Base-by-base conservation (phyloP, 2,797 vertebrate genomes). In the Champsocephalus esox region DNA sequence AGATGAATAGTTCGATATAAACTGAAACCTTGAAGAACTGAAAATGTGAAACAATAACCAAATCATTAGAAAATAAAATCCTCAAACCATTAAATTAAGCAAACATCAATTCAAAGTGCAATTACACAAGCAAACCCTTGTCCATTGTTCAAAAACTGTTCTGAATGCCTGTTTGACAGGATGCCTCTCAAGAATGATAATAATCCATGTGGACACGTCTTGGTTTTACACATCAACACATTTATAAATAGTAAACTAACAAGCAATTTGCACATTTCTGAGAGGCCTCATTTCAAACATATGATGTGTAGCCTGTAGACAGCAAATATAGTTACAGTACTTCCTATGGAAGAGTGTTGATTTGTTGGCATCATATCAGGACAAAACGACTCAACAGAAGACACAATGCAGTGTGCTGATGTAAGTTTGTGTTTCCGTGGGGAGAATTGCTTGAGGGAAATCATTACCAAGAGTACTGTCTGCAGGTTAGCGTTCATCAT, bases 301-400 rank as follows among this genome's bases (percentile, higher is more conserved):
- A 93, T 89, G 87, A 94, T 93, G 91, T 92, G 90, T 94, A 94
- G 94, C 95, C 95, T 95, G 94, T 87, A 95, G 94, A 95, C 95
- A 95, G 95, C 91, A 92, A 81, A 73, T 86, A 51, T 69, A 88
- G 70, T 81, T 75, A 81, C 77, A 89, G 76, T 56, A 52, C 86
- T 83, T 91, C 81, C 77, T 90, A 88, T 85, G 75, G 85, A 84
- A 87, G 81, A 73, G 75, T 72, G 66, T 72, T 70, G 28, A 78
- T 83, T 82, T 81, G 73, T 87, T 75, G 81, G 56, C 78, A 71
- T 87, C 76, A 75, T 77, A 70, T 74, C 55, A 41, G 71, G 41
- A 83, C 72, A 62, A 43, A 80, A 73, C 51, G 45, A 66, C 54
- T 73, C 24, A 70, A 87, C 69, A 64, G 66, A 60, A 75, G 62